Base-by-base conservation (phyloP, 2,113 vertebrate species). In the Tychaedon coryphoeus region DNA sequence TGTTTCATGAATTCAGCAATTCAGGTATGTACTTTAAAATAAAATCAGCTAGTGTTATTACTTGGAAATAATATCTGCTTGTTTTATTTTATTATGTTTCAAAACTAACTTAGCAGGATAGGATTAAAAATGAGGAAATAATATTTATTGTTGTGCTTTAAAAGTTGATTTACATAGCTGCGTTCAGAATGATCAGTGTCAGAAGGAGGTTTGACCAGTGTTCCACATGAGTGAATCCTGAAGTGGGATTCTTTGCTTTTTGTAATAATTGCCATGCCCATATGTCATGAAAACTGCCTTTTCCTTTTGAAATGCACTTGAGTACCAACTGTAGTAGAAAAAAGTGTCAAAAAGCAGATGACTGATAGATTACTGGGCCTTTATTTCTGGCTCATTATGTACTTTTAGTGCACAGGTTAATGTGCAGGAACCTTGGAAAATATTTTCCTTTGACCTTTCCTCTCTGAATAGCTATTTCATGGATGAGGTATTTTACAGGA, bases 1-100 rank as follows among this genome's bases (percentile, higher is more conserved):
- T 99, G 99, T 98, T 99, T 99, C 98, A 99, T 99, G 99, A 99
- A 99, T 97, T 99, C 99, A 91, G 99, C 99, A 93, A 99, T 99
- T 97, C 99, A 99, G 99, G 99, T 99, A 99, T 36, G 96, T 97
- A 84, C 90, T 96, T 95, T 9, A 66, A 86, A 94, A 79, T 83
- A 67, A 89, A 80, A 45, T 92, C 23, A 96, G 51, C 72, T 73
- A 80, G 23, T 36, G 33, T 17, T 93, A 29, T 29, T 96, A 56
- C 31, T 57, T 93, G 73, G 42, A 86, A 94, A 71, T 38, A 82
- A 6, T 77, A 33, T 25, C 31, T 45, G 43, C 43, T 62, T 85
- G 31, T 64, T 94, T 31, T 60, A 45, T 76, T 78, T 88, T 76
- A 26, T 65, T 10, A 5, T 83, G 43, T 88, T 86, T 88, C 33